Base-by-base conservation (phyloP, 2,113 vertebrate species). In the Euleptes europaea region DNA sequence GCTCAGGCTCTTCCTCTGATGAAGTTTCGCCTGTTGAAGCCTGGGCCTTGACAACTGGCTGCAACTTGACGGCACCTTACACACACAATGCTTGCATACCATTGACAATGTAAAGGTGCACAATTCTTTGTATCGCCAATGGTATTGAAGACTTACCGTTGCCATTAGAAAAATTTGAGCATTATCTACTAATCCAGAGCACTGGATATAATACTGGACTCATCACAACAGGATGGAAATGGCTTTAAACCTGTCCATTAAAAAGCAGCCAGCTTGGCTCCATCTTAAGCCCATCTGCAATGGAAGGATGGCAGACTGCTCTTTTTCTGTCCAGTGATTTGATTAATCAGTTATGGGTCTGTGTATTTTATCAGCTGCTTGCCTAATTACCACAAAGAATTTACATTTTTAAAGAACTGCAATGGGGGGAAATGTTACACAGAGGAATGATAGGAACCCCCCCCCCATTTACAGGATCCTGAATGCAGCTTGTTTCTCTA, bases 281-380 rank as follows among this genome's bases (percentile, higher is more conserved):
- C 1, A 85, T 88, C 85, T 80, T 69, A 0, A 38, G 51, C 2
- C 23, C 1, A 7, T 63, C 49, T 83, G n/a, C 80, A 38, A 81
- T 26, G 42, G 83, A 80, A 6, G 3, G 1, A 76, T 74, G 77
- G 35, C 79, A 90, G 49, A 8, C 19, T 69, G 11, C 35, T 88
- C 4, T 84, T 88, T 75, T 74, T 54, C 77, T 84, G 67, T 66
- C 75, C 60, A 57, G 70, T 85, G 33, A 80, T 73, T 82, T 76
- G 54, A 21, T 81, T 82, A 83, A 77, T 81, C 88, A 77, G 65
- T 78, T 26, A 78, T 1, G 19, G 31, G 76, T 69, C 67, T 1
- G 4, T 81, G n/a, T 42, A 65, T 89, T 91, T 92, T 78, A 35
- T 71, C 66, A 57, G 26, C 70, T 15, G 17, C 85, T 92, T 83